phyloP scores from a whole-genome alignment of 2,797 vertebrate species.

The Falco biarmicus region DNA sequence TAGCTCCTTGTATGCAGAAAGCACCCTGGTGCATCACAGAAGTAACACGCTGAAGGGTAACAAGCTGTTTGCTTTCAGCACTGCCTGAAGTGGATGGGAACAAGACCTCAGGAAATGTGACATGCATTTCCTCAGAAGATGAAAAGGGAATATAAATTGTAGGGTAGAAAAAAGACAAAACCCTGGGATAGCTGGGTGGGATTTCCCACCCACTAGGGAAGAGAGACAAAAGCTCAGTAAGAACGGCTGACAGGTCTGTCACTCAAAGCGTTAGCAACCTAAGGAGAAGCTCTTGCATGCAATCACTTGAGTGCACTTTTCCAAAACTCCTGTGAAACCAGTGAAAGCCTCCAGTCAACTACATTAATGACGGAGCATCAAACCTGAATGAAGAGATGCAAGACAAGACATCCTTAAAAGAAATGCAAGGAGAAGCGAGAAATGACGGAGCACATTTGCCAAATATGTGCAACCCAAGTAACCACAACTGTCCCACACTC shows the following conservation, averaged over 20 bases:
- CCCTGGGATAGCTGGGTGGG: constrained; percentile 36
- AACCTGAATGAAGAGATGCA: not conserved
- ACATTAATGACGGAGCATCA: not conserved
- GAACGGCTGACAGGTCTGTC: not conserved
- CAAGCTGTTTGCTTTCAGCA: constrained; percentile 60
- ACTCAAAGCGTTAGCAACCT: not conserved
- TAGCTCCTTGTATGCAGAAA: not conserved
- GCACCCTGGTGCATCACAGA: not conserved
- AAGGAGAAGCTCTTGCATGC: not conserved
- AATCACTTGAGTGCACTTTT: not conserved
- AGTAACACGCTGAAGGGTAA: constrained; percentile 20
- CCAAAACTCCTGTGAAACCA: constrained; percentile 11
- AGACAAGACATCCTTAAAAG: not conserved
- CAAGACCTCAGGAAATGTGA: constrained; percentile 21
- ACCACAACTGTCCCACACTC: not conserved
- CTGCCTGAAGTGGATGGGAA: constrained; percentile 43
- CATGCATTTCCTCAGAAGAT: constrained; percentile 34
- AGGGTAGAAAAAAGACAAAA: constrained; percentile 22
- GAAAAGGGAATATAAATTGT: constrained; percentile 39
- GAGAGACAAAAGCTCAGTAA: constrained; percentile 42
- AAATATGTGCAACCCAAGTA: constrained; percentile 1
- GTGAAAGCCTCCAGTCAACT: constrained; percentile 18
- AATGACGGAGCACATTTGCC: not conserved
- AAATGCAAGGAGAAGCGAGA: not conserved
- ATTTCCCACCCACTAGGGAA: constrained; percentile 36